Percentiles rank a stretch among this genome's conserved stretches.
Evolutionary conservation across 2,797 vertebrate species (phyloP).

Genomic region (Knipowitschia caucasica): DNA sequence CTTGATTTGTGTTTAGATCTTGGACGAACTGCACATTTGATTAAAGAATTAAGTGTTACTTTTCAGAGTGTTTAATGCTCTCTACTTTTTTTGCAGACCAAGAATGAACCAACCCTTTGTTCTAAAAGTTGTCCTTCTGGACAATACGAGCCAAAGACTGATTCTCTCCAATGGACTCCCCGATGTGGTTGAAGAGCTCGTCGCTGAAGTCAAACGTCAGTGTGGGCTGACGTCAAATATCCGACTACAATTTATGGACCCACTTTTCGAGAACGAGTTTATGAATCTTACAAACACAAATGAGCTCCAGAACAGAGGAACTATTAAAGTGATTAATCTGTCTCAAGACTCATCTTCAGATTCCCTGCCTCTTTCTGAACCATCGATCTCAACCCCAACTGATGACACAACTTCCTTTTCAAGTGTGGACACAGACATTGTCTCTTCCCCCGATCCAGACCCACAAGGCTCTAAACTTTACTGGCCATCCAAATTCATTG

Average conservation of each 20-base stretch:
- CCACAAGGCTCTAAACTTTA: background rate
- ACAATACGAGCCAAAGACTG: slow-evolving; percentile 29
- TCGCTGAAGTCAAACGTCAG: slow-evolving; percentile 28
- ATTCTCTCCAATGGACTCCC: slow-evolving; percentile 26
- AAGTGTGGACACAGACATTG: background rate
- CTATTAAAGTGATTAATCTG: no score
- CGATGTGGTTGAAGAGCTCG: slow-evolving; percentile 19
- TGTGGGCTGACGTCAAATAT: slow-evolving; percentile 20
- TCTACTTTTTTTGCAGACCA: slow-evolving; percentile 1
- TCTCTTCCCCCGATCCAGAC: background rate
- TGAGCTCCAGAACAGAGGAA: slow-evolving; percentile 30
- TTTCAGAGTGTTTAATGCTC: no score
- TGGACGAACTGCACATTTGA: background rate
- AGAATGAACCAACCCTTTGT: background rate
- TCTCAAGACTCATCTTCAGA: no score
- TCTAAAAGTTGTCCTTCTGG: slow-evolving; percentile 22
- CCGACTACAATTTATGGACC: slow-evolving; percentile 37
- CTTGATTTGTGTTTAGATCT: background rate
- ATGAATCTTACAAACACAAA: slow-evolving; percentile 32
- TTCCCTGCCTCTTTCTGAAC: background rate
- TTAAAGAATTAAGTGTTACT: no score
- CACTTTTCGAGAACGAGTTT: slow-evolving; percentile 27
- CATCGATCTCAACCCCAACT: background rate
- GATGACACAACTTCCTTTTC: background rate
- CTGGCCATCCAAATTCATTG: background rate